Evolutionary conservation across 2,113 vertebrate species (phyloP), one percentile per base, ranked within the genome.

Genomic region (Heterochromis multidens): DNA sequence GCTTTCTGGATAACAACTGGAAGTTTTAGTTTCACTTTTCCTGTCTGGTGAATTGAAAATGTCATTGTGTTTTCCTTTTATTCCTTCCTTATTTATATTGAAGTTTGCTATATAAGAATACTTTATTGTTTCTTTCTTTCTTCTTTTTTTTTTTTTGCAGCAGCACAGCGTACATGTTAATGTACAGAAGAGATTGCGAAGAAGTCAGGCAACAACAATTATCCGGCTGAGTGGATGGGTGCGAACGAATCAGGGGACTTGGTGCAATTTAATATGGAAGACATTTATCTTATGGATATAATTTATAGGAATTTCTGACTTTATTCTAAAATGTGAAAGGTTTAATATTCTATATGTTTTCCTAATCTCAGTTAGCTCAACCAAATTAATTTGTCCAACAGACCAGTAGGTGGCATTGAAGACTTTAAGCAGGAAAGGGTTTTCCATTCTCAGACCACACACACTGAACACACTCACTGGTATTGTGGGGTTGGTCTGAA

Each of bases 111-210:
- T 31, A 52, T 74, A 74, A 74, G 25, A 74, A 74, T 54, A 9
- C 25, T 60, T 35, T 52, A 33, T 54, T 54, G 19, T 80, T 54
- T 61, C n/a, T 21, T 29, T 52, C 4, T 27, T 46, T 35, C 40
- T 65, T 27, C 13, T 80, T 79, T 10, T 81, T 33, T 19, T 60
- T 60, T 21, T 60, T 80, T 81, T 43, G 12, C 84, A 92, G 87
- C 25, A 0, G 0, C 7, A 95, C 94, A 3, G 95, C 95, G 0
- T 96, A 96, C 88, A 95, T 96, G 94, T 85, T 96, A 37, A 92
- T 96, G 92, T 96, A 95, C 89, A 93, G 95, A 91, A 93, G 91
- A 92, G 79, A 13, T 25, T 21, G 35, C 1, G 27, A 33, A 37
- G 79, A 90, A 17, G 70, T 31, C 2, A 17, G 9, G 23, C 49